Percentiles rank a stretch among this genome's conserved stretches.
Conservation (phyloP, 2,797 vertebrate species). For the Sebastes hubbsi region DNA sequence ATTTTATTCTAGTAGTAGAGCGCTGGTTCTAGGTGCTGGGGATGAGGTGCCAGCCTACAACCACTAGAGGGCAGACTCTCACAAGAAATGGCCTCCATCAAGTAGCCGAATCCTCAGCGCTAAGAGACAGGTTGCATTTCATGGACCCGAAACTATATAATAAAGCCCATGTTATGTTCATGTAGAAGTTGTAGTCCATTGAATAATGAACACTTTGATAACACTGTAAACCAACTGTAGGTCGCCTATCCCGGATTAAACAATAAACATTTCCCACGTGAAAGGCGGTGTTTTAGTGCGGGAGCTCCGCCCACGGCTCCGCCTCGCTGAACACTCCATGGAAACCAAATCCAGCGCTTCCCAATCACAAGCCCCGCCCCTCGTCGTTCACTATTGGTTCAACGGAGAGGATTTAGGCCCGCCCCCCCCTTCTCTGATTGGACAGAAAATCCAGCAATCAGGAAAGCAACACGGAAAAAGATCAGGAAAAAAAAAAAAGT, state of each 20-base stretch:
- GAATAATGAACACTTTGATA: no score
- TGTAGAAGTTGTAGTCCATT: accelerated
- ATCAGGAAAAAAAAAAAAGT: constrained; percentile 66
- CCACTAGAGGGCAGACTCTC: constrained; percentile 78
- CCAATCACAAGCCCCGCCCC: constrained; percentile 49
- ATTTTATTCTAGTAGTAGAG: not conserved
- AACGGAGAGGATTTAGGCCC: not conserved
- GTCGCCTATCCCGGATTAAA: not conserved
- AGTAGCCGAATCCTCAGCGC: not conserved
- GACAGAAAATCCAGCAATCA: constrained; percentile 35
- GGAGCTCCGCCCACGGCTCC: constrained; percentile 11
- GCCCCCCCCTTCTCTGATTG: constrained; percentile 51
- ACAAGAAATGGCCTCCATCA: constrained; percentile 55
- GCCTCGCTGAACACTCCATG: constrained; percentile 42
- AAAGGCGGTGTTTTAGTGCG: constrained; percentile 11
- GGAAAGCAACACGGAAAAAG: constrained; percentile 69
- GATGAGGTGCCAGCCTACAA: not conserved
- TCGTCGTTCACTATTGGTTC: constrained; percentile 34
- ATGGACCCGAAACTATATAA: not conserved
- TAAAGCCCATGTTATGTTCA: not conserved
- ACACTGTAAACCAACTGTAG: not conserved
- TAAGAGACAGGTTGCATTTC: not conserved
- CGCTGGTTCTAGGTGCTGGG: not conserved
- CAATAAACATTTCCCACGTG: constrained; percentile 1
- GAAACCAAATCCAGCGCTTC: constrained; percentile 42